Conservation (phyloP, 2,888 invertebrate genomes). For the Cheilosia variabilis region DNA sequence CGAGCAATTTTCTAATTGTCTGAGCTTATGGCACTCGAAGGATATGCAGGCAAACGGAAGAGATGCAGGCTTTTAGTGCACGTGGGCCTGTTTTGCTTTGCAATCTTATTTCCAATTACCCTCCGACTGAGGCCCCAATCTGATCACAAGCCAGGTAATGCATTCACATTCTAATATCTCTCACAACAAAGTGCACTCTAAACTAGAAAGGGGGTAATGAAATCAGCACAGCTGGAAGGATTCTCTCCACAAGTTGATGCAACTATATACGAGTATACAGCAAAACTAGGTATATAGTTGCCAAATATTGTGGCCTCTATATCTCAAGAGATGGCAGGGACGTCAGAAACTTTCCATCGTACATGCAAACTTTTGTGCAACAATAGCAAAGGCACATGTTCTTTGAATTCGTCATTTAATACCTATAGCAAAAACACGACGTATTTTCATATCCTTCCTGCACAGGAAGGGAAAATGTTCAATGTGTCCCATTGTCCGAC, state of each 20-base stretch:
- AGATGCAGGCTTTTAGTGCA: no score
- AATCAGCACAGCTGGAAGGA: neutral
- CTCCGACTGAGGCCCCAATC: no score
- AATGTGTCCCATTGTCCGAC: slow-evolving; percentile 13
- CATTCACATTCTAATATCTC: neutral
- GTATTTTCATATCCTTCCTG: slow-evolving; percentile 16
- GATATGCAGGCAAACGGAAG: neutral
- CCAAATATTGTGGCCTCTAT: neutral
- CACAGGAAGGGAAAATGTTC: neutral
- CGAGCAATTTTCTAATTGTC: neutral
- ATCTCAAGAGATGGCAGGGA: neutral
- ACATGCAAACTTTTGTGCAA: slow-evolving; percentile 8
- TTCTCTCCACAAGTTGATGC: neutral
- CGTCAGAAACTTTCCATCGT: neutral
- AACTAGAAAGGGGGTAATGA: neutral
- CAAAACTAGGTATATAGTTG: neutral
- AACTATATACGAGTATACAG: neutral
- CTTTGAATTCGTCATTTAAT: neutral
- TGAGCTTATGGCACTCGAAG: neutral
- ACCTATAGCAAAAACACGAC: neutral
- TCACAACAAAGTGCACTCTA: neutral
- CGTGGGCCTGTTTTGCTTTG: no score
- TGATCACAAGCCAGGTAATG: no score
- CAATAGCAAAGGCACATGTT: neutral
- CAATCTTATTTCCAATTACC: no score